A percentile compares a stretch with the other conserved stretches of the same genome.
phyloP scores from a whole-genome alignment of 2,113 vertebrate genomes.

The Menidia beryllina region DNA sequence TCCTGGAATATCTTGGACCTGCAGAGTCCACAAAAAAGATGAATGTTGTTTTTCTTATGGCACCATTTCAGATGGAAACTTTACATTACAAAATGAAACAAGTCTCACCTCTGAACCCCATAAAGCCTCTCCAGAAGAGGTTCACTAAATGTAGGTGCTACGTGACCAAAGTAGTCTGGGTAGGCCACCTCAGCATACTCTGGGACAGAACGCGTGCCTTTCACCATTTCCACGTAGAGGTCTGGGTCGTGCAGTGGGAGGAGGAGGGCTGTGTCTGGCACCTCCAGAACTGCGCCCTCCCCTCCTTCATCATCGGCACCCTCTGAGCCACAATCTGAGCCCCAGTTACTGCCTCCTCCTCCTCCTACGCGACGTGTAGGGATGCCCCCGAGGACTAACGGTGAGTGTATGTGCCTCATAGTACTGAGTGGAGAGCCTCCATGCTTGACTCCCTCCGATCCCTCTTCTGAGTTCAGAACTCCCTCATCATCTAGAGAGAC shows the following conservation, averaged over 20 bases:
- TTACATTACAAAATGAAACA: neutral
- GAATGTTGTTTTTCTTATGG: neutral
- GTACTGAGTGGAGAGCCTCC: conserved; percentile 51
- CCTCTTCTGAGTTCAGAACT: conserved; percentile 73
- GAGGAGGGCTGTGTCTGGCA: conserved; percentile 83
- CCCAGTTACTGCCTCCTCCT: conserved; percentile 60
- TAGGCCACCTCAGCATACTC: conserved; percentile 95
- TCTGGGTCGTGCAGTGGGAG: conserved; percentile 93
- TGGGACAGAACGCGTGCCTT: conserved; percentile 90
- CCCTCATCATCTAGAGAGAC: conserved; percentile 80
- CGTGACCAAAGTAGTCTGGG: conserved; percentile 97
- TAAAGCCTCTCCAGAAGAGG: conserved; percentile 93
- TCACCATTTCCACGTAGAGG: conserved; percentile 94
- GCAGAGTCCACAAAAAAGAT: conserved; percentile 46
- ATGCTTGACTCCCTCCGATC: conserved; percentile 66
- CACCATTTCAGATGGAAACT: neutral
- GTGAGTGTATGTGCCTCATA: conserved; percentile 68
- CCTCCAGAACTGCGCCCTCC: conserved; percentile 83
- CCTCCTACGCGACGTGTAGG: conserved; percentile 59
- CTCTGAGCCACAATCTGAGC: conserved; percentile 83
- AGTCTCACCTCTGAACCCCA: conserved; percentile 93
- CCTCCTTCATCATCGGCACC: conserved; percentile 88
- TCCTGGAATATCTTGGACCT: conserved; percentile 98
- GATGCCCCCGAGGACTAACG: conserved; percentile 68
- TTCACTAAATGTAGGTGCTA: conserved; percentile 91